Evolutionary conservation across 2,113 vertebrate species (phyloP), one percentile per base, ranked within the genome.

Genomic region (Condylura cristata): DNA sequence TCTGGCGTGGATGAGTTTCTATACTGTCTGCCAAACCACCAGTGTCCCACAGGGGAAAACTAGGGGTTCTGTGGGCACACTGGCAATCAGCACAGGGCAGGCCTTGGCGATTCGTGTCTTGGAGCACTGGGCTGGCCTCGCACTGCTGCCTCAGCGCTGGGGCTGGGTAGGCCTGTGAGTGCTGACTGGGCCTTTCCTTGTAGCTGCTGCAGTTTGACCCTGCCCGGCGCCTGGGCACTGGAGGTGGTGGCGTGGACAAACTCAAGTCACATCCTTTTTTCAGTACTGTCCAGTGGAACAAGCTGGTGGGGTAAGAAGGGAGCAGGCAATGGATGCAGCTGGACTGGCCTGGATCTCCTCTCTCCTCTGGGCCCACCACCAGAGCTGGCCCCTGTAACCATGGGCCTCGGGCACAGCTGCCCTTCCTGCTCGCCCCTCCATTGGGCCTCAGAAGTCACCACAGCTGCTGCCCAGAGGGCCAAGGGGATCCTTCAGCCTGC

Each of bases 231-330:
- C 83, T 99, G 97, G 99, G 99, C 10, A 98, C 98, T 2, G 99
- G 99, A 95, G 98, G 98, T 26, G 99, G 98, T 0, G 99, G 99
- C 0, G 98, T 99, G 61, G 97, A 98, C 0, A 99, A 98, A 97
- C 99, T 99, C 95, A 99, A 99, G 97, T 98, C 99, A 86, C 99
- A 99, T 78, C 98, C 99, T 8, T 99, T 99, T 97, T 99, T 99
- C 98, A 98, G 97, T 60, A 91, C 97, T 0, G 79, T 99, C 89
- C 98, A 98, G 0, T 99, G 99, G 99, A 98, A 98, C 96, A 98
- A 98, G 74, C 97, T 99, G 96, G 97, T 96, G 92, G 98, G 98
- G 94, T 99, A 98, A 82, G 41, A 68, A 60, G 44, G 26, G 17
- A 39, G 17, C 9, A 24, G 81, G 82, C 3, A 0, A n/a, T 5